Conservation (phyloP, 2,888 invertebrate genomes). For the Melipona bicolor region DNA sequence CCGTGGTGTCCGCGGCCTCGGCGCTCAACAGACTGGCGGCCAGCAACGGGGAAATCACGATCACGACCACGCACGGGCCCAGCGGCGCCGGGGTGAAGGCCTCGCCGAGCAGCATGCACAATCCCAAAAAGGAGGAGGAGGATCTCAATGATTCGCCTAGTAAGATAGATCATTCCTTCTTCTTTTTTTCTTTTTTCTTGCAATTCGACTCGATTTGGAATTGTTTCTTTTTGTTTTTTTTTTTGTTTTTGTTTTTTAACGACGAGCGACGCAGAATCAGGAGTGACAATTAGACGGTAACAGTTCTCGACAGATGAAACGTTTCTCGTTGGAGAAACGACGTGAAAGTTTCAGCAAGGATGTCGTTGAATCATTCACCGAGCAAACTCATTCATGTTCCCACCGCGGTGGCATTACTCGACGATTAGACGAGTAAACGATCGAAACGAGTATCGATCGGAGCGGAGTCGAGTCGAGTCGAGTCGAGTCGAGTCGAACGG, state of each 20-base stretch:
- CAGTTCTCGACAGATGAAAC: too few relatives aligned
- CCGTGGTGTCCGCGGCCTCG: conserved; percentile 85
- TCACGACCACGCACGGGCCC: conserved; percentile 90
- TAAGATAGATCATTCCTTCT: conserved; percentile 87
- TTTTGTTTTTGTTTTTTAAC: too few relatives aligned
- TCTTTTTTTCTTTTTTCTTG: neutral
- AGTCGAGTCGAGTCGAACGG: neutral
- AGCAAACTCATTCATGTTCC: neutral
- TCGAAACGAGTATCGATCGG: neutral
- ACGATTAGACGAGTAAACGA: neutral
- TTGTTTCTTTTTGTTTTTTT: too few relatives aligned
- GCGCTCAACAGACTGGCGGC: conserved; percentile 90
- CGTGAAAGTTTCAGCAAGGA: neutral
- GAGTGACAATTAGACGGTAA: too few relatives aligned
- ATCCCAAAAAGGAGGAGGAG: conserved; percentile 82
- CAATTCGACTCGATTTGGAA: too few relatives aligned
- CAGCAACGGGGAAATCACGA: conserved; percentile 93
- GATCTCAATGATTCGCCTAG: conserved; percentile 94
- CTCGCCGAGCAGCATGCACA: conserved; percentile 83
- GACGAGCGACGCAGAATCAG: too few relatives aligned
- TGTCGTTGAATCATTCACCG: neutral
- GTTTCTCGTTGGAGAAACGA: too few relatives aligned
- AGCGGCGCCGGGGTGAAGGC: conserved; percentile 82
- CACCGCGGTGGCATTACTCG: neutral
- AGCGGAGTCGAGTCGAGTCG: neutral